These are phyloP conservation scores for Butastur rufipennis DNA, from an alignment of 2,113 vertebrate species.

Conservation along the genomic window DNA sequence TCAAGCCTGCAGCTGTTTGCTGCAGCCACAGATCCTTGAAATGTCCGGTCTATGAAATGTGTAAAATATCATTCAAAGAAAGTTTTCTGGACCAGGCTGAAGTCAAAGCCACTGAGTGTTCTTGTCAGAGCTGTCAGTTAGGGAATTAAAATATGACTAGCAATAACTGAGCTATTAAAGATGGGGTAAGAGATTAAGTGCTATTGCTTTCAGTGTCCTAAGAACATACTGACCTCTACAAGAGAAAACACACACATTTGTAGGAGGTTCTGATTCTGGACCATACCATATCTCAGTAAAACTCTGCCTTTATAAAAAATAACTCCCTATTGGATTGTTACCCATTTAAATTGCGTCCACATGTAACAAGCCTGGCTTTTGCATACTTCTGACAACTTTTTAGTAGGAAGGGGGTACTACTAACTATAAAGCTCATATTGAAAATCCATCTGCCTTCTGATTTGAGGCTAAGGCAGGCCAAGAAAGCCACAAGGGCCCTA, in stretches of 20 bases:
- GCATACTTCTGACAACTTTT: slow-evolving; percentile 2
- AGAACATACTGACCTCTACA: neutral
- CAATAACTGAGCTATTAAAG: neutral
- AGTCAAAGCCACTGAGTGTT: neutral
- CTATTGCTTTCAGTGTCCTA: neutral
- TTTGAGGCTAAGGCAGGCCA: neutral
- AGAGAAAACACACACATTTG: neutral
- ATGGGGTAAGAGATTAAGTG: neutral
- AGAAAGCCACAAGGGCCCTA: neutral
- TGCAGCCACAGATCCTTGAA: neutral
- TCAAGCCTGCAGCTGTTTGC: neutral
- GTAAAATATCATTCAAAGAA: neutral
- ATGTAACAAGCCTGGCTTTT: neutral
- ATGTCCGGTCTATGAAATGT: neutral
- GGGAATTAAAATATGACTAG: neutral
- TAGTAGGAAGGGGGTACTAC: neutral
- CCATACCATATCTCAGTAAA: neutral
- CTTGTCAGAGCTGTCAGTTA: neutral
- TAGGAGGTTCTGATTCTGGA: neutral
- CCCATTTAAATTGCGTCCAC: slow-evolving; percentile 8
- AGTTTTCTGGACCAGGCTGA: neutral
- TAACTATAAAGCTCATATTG: neutral
- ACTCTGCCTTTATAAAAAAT: neutral
- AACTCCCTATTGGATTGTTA: neutral
- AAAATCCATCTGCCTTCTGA: slow-evolving; percentile 21